Conservation (phyloP, 2,797 vertebrate genomes). For the Acrossocheilus fasciatus region DNA sequence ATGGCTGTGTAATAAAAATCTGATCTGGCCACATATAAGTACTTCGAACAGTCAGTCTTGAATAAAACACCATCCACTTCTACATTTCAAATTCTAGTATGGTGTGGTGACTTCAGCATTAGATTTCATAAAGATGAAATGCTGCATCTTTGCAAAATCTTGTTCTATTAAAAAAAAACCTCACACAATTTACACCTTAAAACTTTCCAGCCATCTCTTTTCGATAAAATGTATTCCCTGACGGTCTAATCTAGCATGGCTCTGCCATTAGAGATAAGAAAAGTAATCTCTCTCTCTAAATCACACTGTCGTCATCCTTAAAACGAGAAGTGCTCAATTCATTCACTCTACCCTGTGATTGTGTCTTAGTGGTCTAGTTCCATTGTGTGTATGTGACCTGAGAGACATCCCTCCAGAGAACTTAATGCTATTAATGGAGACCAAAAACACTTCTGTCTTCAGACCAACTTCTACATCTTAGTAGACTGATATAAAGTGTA, state of each 20-base stretch:
- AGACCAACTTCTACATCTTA: constrained; percentile 20
- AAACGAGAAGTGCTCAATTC: constrained; percentile 5
- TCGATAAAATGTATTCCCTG: constrained; percentile 28
- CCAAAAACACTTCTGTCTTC: constrained; percentile 50
- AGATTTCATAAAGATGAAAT: constrained; percentile 27
- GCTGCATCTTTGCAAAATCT: constrained; percentile 24
- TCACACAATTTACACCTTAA: constrained; percentile 16
- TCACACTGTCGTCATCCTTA: constrained; percentile 36
- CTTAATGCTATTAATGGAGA: constrained; percentile 68
- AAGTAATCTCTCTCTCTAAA: constrained; percentile 47
- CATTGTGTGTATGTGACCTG: constrained; percentile 45
- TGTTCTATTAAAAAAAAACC: not conserved
- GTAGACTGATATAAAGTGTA: constrained; percentile 23
- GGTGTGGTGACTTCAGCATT: not conserved
- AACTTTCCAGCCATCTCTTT: constrained; percentile 9
- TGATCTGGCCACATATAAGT: not conserved
- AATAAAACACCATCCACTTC: not conserved
- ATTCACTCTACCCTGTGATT: constrained; percentile 21
- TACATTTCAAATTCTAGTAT: not conserved
- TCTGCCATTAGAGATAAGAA: constrained; percentile 47
- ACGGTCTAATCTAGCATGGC: constrained; percentile 26
- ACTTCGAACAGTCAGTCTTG: not conserved
- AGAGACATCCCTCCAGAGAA: constrained; percentile 63
- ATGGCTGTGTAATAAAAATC: not conserved
- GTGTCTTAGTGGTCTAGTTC: constrained; percentile 17